Base-by-base conservation (phyloP, 2,888 invertebrate species). In the Drosophila pseudotakahashii region DNA sequence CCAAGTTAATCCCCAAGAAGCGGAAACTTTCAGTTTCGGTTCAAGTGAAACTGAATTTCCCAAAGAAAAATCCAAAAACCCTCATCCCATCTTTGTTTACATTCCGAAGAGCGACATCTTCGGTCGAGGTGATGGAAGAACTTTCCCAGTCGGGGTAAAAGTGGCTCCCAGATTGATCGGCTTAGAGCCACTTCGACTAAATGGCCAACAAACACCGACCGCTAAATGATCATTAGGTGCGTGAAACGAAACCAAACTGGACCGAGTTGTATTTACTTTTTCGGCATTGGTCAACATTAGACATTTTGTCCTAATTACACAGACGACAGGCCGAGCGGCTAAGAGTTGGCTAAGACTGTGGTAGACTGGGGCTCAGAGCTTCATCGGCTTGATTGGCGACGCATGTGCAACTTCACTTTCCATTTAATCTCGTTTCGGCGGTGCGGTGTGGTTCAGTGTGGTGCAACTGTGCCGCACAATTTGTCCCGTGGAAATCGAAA, bases 301-400 rank as follows among this genome's bases (percentile, higher is more conserved):
- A 84, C 85, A 85, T 77, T 84, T 84, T 87, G 88, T 87, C 84
- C 84, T 87, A 84, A 84, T 87, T 84, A 84, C 85, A 73, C 77
- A 73, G 59, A 73, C 63, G 78, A 79, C 88, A 79, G 84, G 79
- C 81, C 62, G 83, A 74, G 69, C 57, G 39, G 44, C 47, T 13
- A 50, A 55, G 50, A 57, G 57, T 51, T 23, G 41, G 61, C 63
- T 37, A 37, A 32, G 59, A 39, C 61, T 32, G 19, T 7, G 19
- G 19, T 6, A 10, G 52, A 42, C 37, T 32, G 42, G 9, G 36
- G 36, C 44, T 50, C 19, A 32, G 9, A 16, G 55, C 30, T 36
- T 37, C 66, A 71, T 48, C 58, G 76, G 55, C 59, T 72, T 75
- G 84, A 83, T 81, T 77, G 84, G 84, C 79, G 64, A 78, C 81